phyloP scores from a whole-genome alignment of 2,888 invertebrate genomes.

The Aphidoletes aphidimyza region DNA sequence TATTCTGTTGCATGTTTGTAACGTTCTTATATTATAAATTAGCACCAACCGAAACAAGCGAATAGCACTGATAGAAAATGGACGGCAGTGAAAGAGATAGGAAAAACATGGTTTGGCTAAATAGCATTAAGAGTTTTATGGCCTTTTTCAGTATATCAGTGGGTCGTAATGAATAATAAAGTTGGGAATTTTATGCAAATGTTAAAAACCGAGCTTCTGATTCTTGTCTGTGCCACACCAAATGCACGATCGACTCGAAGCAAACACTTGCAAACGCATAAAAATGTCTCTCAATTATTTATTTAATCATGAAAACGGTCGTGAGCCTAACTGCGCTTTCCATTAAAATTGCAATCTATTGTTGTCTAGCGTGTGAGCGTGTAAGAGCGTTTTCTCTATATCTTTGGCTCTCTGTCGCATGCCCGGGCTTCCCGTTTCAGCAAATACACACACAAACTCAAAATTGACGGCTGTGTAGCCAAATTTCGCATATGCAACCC shows the following conservation, averaged over 20 bases:
- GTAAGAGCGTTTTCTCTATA: background rate
- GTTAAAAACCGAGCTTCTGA: no score
- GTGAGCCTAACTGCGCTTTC: conserved; percentile 27
- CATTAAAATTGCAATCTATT: conserved; percentile 16
- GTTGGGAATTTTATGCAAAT: conserved; percentile 1
- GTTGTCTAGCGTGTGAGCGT: background rate
- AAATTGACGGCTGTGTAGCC: no score
- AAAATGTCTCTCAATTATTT: conserved; percentile 21
- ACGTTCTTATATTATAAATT: background rate
- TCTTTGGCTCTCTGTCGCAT: no score
- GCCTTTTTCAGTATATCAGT: conserved; percentile 7
- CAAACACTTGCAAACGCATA: background rate
- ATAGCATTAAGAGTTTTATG: conserved; percentile 13
- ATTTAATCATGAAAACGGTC: background rate
- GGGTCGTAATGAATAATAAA: conserved; percentile 49
- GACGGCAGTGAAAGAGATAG: background rate
- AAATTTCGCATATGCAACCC: conserved; percentile 1
- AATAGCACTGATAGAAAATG: background rate
- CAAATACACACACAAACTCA: no score
- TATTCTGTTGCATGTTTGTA: conserved; percentile 48
- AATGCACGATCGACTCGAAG: background rate
- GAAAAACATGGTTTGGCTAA: background rate
- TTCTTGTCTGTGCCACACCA: no score
- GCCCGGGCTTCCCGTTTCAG: no score
- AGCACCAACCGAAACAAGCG: background rate